A percentile compares a stretch with the other conserved stretches of the same genome.
These are phyloP conservation scores for Hippopotamyrus pictus DNA, from an alignment of 2,797 vertebrate species.

Conservation along the genomic window DNA sequence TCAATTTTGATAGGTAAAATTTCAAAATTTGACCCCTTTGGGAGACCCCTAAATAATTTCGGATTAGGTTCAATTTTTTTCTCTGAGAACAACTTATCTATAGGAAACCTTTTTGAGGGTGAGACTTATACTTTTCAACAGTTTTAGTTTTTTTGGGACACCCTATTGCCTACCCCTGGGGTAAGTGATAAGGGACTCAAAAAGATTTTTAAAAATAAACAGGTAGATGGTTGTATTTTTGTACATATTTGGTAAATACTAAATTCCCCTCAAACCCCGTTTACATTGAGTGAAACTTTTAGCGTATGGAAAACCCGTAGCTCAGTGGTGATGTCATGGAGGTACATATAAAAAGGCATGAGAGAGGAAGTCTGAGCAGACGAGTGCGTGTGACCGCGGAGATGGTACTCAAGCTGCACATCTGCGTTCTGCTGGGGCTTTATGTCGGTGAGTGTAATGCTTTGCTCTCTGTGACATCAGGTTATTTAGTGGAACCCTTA, in stretches of 20 bases:
- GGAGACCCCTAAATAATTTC: too few species aligned
- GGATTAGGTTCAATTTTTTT: too few species aligned
- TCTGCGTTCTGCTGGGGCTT: conserved; percentile 45
- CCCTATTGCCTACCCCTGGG: not conserved
- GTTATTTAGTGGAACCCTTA: not conserved
- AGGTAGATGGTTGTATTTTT: not conserved
- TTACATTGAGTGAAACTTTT: conserved; percentile 21
- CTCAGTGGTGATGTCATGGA: conserved; percentile 60
- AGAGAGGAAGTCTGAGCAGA: conserved; percentile 51
- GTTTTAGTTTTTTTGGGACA: too few species aligned
- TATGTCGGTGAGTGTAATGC: conserved; percentile 50
- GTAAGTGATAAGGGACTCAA: not conserved
- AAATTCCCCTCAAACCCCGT: conserved; percentile 11
- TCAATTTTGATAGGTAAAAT: too few species aligned
- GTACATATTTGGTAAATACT: not conserved
- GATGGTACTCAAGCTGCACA: conserved; percentile 45
- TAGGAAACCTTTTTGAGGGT: too few species aligned
- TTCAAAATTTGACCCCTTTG: too few species aligned
- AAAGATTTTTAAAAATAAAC: not conserved
- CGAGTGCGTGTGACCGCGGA: conserved; percentile 28
- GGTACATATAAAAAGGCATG: conserved; percentile 40
- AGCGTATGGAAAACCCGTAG: conserved; percentile 52
- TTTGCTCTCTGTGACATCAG: not conserved
- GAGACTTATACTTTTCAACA: too few species aligned
- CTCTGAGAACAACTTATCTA: too few species aligned